Base-by-base conservation (phyloP, 2,888 invertebrate species). In the Acanthopleura granulata region DNA sequence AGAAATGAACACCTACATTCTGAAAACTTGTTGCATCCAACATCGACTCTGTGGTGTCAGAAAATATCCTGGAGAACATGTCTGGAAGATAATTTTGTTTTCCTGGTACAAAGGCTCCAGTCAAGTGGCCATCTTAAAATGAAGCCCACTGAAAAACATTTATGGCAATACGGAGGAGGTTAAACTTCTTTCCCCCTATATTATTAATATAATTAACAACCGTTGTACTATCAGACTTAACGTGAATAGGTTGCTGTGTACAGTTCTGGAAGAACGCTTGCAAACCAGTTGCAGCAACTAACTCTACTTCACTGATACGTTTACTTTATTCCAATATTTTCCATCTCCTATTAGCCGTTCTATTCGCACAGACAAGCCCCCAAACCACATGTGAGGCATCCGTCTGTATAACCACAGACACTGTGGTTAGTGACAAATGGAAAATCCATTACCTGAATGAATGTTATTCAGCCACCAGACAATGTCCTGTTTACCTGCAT, bases 161-260 rank as follows among this genome's bases (percentile, higher is more conserved):
- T 12, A 22, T 62, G 25, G 62, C 22, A 18, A 62, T 12, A 62
- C 12, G 62, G 22, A 62, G 62, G 14, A 62, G 25, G 12, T 22
- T 15, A 15, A 62, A 30, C 29, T 70, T 70, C 12, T 22, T 70
- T 12, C 30, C 71, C 9, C 71, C 71, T 14, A 70, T 22, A 40
- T 70, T 49, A 16, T 49, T 29, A 22, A 70, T 70, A 22, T 70
- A 70, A 49, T 16, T 40, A 16, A 70, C 71, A 27, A 49, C 49
- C 11, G 71, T 70, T 14, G 22, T 70, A 70, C 29, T 70, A 30
- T 70, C 71, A 40, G 71, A 70, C 25, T 27, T 30, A 14, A 70
- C 22, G 27, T 49, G 12, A 49, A 70, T 70, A 30, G 15, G 25
- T 30, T 70, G 15, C 30, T 49, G 16, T 18, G 11, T 11, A 22